A percentile compares a stretch with the other conserved stretches of the same genome.
phyloP scores from a whole-genome alignment of 30 jellyfish, hydroid and myxozoan genomes.

The Phacellophora camtschatica region DNA sequence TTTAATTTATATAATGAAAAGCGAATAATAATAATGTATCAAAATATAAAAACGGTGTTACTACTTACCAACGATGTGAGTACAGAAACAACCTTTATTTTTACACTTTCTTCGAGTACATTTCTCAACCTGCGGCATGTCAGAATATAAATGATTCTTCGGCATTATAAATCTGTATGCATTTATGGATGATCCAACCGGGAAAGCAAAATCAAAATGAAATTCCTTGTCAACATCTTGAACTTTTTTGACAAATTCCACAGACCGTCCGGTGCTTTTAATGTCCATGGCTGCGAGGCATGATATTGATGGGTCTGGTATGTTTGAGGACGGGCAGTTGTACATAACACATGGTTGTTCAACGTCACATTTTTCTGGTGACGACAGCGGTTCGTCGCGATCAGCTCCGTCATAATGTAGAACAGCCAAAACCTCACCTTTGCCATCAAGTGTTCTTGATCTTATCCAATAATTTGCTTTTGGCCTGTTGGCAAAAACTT shows the following conservation, averaged over 20 bases:
- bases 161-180: constrained; percentile 76
- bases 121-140: constrained; percentile 37
- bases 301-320: constrained; percentile 33
- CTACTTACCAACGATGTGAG: constrained; percentile 36
- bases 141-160: constrained; percentile 54
- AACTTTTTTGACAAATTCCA: constrained; percentile 48
- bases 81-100: constrained; percentile 35
- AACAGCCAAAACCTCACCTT: constrained; percentile 69
- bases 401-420: constrained; percentile 86
- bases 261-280: constrained; percentile 29
- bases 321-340: constrained; percentile 73
- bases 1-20: too few relatives aligned
- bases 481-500: constrained; percentile 36
- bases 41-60: too few relatives aligned
- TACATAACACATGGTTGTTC: constrained; percentile 51
- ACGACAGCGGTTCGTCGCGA: constrained; percentile 59
- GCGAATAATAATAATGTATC: background rate
- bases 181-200: constrained; percentile 81
- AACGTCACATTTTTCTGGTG: constrained; percentile 35
- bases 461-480: constrained; percentile 78
- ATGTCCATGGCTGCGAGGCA: constrained; percentile 47
- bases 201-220: constrained; percentile 83
- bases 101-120: constrained; percentile 70
- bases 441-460: constrained; percentile 64
- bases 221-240: constrained; percentile 54